phyloP scores from a whole-genome alignment of 2,888 invertebrate genomes.

The Neria commutata region DNA sequence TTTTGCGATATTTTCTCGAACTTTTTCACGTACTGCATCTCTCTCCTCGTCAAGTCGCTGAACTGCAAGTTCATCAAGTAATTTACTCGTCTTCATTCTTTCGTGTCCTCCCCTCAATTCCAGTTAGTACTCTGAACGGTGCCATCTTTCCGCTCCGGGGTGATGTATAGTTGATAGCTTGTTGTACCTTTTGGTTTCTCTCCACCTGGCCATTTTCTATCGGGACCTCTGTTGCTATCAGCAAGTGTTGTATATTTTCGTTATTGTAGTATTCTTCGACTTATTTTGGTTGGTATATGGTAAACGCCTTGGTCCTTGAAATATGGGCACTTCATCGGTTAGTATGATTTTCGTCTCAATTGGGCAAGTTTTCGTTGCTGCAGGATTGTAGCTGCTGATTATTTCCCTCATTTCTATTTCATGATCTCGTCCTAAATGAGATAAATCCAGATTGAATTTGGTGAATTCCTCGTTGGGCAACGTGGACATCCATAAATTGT shows the following conservation, averaged over 20 bases:
- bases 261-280: not conserved
- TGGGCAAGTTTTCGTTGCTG: slow-evolving; percentile 21
- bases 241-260: not conserved
- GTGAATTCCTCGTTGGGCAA: not conserved
- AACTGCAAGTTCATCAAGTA: no score
- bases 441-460: not conserved
- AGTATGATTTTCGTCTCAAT: slow-evolving; percentile 41
- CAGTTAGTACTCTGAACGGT: no score
- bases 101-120: no score
- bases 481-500: not conserved
- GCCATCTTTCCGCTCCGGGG: no score
- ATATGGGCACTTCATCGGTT: slow-evolving; percentile 40
- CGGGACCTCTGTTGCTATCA: no score
- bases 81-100: no score
- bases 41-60: no score
- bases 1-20: no score
- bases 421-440: not conserved
- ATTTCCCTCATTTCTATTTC: not conserved
- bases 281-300: slow-evolving; percentile 30
- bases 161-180: no score
- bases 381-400: not conserved
- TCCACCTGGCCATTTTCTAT: no score
- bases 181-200: not conserved
- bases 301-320: slow-evolving; percentile 35
- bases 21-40: no score